These are phyloP conservation scores for Sarotherodon lohbergeri DNA, from an alignment of 2,113 vertebrate genomes.

Conservation along the genomic window DNA sequence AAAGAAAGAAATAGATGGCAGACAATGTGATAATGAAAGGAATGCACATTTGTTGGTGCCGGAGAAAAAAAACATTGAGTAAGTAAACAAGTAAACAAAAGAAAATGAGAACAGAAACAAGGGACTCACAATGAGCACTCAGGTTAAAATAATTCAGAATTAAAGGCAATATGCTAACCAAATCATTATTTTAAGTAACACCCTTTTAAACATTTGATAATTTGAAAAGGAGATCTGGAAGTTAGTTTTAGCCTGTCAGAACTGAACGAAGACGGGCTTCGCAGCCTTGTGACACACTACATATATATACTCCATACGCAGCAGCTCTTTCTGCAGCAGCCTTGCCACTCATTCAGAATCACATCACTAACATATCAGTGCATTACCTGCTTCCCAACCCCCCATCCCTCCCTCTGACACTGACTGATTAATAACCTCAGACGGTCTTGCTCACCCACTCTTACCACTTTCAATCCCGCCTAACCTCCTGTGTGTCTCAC, in stretches of 20 bases:
- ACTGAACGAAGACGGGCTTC: background rate
- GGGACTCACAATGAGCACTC: background rate
- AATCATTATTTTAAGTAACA: background rate
- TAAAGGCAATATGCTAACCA: background rate
- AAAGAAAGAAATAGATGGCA: background rate
- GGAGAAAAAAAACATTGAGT: background rate
- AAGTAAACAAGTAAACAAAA: background rate
- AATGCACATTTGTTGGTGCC: background rate
- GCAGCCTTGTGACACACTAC: background rate
- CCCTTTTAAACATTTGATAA: background rate
- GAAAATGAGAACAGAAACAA: background rate
- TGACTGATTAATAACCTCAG: slow-evolving; percentile 20
- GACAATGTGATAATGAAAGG: background rate
- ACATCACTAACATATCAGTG: background rate
- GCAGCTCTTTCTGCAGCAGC: background rate
- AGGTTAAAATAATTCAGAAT: background rate
- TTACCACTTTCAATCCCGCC: background rate
- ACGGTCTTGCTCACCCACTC: background rate
- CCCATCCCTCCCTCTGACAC: slow-evolving; percentile 28
- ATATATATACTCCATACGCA: background rate
- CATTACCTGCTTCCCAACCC: slow-evolving; percentile 18
- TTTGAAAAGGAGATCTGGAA: background rate
- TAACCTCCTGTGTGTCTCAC: background rate
- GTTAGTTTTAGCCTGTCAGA: background rate
- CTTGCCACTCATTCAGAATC: background rate